A percentile compares a stretch with the other conserved stretches of the same genome.
These are phyloP conservation scores for Geotrypetes seraphini DNA, from an alignment of 2,797 vertebrate species.

Conservation along the genomic window DNA sequence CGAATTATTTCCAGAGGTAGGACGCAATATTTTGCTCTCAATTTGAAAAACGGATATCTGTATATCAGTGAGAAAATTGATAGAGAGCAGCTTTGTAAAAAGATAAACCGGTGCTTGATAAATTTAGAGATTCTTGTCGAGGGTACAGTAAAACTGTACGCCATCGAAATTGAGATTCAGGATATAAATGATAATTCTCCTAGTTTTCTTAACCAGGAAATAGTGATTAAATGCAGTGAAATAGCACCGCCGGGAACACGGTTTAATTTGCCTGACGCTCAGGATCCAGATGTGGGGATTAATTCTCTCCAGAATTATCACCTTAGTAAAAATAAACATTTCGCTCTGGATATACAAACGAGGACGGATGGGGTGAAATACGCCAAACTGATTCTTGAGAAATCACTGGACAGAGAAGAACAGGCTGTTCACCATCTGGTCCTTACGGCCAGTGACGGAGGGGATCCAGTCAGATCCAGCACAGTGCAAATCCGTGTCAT, in stretches of 20 bases:
- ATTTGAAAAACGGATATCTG: constrained; percentile 63
- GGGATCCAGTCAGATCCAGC: constrained; percentile 9
- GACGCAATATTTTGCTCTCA: constrained; percentile 74
- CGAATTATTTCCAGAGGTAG: constrained; percentile 66
- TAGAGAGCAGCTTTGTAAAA: constrained; percentile 76
- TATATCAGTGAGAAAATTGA: constrained; percentile 80
- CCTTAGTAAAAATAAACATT: constrained; percentile 62
- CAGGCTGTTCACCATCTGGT: constrained; percentile 14
- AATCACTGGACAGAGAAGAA: constrained; percentile 23
- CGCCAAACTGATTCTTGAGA: constrained; percentile 27
- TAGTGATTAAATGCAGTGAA: constrained; percentile 71
- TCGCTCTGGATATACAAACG: constrained; percentile 33
- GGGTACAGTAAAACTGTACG: constrained; percentile 71
- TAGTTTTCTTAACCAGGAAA: constrained; percentile 68
- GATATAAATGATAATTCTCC: constrained; percentile 93
- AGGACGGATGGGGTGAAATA: constrained; percentile 17
- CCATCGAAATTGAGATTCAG: constrained; percentile 75
- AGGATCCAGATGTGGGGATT: constrained; percentile 83
- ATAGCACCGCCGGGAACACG: constrained; percentile 67
- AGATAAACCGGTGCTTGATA: constrained; percentile 63
- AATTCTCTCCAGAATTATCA: constrained; percentile 80
- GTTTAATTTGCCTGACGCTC: constrained; percentile 82
- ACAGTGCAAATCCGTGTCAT: constrained; percentile 21
- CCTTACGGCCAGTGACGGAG: constrained; percentile 24
- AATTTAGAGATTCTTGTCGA: constrained; percentile 74